These are phyloP conservation scores for Epinotia brunnichana DNA, from an alignment of 2,888 invertebrate genomes.

Conservation along the genomic window DNA sequence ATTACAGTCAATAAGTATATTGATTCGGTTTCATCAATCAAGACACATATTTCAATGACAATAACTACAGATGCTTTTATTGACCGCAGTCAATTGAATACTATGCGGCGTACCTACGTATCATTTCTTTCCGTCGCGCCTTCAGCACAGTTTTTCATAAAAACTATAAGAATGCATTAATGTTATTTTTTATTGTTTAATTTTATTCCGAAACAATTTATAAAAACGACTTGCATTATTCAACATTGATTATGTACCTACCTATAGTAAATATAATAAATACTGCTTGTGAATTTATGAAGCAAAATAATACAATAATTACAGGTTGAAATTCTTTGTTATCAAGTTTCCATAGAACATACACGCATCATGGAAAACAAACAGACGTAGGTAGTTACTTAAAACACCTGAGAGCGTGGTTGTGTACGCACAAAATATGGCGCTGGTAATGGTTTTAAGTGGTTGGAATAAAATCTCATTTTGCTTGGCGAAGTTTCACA, in stretches of 20 bases:
- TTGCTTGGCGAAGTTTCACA: background rate
- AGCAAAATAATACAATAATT: background rate
- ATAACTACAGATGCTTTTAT: conserved; percentile 67
- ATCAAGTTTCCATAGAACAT: conserved; percentile 15
- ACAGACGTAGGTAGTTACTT: conserved; percentile 2
- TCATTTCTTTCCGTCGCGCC: background rate
- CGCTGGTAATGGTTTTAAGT: background rate
- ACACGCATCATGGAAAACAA: conserved; percentile 22
- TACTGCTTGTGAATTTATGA: background rate
- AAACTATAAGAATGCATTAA: background rate
- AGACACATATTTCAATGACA: conserved; percentile 59
- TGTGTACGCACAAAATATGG: background rate
- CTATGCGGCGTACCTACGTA: background rate
- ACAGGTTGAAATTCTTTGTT: background rate
- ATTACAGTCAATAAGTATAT: conserved; percentile 23
- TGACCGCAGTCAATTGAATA: conserved; percentile 66
- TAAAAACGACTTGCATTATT: too few relatives aligned
- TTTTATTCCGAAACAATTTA: too few relatives aligned
- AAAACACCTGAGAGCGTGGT: conserved; percentile 24
- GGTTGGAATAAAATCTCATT: background rate
- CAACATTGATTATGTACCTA: too few relatives aligned
- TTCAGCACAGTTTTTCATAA: background rate
- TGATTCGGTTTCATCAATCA: conserved; percentile 56
- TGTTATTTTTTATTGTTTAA: too few relatives aligned
- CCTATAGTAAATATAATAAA: too few relatives aligned